Base-by-base conservation (phyloP, 37 sponge, comb jelly and placozoan species). In the Halichondria panicea region DNA sequence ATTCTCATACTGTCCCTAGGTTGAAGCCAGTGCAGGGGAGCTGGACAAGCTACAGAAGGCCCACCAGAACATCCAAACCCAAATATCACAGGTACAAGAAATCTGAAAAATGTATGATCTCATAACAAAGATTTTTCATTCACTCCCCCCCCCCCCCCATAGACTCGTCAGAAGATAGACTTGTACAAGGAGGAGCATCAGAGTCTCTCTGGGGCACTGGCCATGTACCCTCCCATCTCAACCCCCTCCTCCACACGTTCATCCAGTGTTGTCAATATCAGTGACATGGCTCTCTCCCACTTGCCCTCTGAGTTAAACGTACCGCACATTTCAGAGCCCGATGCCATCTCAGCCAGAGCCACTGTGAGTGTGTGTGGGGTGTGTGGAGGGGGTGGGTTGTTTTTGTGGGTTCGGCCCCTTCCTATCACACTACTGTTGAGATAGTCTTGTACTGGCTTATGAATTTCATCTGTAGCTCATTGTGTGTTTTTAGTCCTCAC, bases 311-410 rank as follows among this genome's bases (percentile, higher is more conserved):
- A 80, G 30, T 74, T 85, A 25, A 79, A 78, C 24, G 72, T 48
- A 22, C 71, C 81, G 4, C 85, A 89, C 59, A 62, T 84, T 27
- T 44, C 55, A 11, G 90, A 89, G 39, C 68, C 60, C 22, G 92
- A 91, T 58, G 79, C 88, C 15, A 42, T 91, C 54, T 77, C 81
- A 61, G 92, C 88, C 9, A 68, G 82, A 57, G 93, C 93, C 39
- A 92, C 93, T 0, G 93, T 92, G 41, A 70, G 92, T 81, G n/a
- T 6, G n/a, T n/a, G n/a, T n/a, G n/a, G n/a, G n/a, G n/a, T n/a
- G n/a, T n/a, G n/a, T n/a, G n/a, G n/a, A n/a, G n/a, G n/a, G n/a
- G n/a, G n/a, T n/a, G n/a, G n/a, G n/a, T n/a, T n/a, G n/a, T n/a
- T n/a, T n/a, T n/a, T n/a, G n/a, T n/a, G n/a, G n/a, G n/a, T n/a